Evolutionary conservation across 2,113 vertebrate genomes (phyloP).

Genomic region (Struthidea cinerea): DNA sequence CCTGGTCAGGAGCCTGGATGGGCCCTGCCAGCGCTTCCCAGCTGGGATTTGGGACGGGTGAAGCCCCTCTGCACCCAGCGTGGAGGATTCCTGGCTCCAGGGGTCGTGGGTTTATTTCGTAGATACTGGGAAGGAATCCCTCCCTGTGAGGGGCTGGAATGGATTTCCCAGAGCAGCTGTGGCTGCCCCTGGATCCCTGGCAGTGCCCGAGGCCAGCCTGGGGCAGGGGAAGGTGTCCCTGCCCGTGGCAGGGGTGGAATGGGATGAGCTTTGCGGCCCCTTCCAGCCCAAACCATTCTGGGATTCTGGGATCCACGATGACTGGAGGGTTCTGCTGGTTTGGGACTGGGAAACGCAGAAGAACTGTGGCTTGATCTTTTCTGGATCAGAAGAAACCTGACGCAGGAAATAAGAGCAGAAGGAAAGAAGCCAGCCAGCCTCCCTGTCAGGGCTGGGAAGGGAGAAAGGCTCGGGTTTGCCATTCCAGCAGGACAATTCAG

Average conservation of each 20-base stretch:
- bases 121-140: accelerated
- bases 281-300: background rate
- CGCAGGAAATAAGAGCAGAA: background rate
- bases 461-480: background rate
- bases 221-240: background rate
- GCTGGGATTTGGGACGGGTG: accelerated
- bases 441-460: background rate
- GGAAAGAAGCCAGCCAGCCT: background rate
- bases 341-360: background rate
- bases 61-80: accelerated
- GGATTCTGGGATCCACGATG: background rate
- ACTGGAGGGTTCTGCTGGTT: background rate
- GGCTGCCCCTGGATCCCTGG: background rate
- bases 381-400: background rate
- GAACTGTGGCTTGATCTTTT: background rate
- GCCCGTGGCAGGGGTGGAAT: background rate
- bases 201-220: background rate
- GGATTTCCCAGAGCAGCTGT: background rate
- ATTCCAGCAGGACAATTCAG: background rate
- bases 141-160: background rate
- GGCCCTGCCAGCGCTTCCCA: background rate
- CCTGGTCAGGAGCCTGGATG: background rate
- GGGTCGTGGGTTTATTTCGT: accelerated
- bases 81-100: background rate
- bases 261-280: background rate